Evolutionary conservation across 2,888 invertebrate genomes (phyloP), one percentile per base, ranked within the genome.

Genomic region (Standfussiana lucernea): DNA sequence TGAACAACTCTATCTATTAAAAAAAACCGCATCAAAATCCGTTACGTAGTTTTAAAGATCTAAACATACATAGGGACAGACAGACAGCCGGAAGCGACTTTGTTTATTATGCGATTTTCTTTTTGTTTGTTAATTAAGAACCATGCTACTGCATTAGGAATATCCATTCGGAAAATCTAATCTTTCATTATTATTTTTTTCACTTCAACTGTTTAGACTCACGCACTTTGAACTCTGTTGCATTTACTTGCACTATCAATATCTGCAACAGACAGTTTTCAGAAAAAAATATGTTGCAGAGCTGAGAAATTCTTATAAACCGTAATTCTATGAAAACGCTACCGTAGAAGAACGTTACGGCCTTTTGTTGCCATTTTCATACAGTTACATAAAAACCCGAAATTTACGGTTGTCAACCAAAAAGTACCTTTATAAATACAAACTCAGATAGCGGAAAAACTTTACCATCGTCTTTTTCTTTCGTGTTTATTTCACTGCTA

Each of bases 401-500:
- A 1, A 18, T 32, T 59, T 32, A 32, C 59, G 4, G 18, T 59
- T 59, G 10, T 18, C 10, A 59, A 10, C 4, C 8, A 32, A 32
- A 59, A 59, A 56, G 15, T 28, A 56, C 28, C 28, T 28, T 56
- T 56, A 28, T 15, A 56, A 53, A 61, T 32, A 35, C 32, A 61
- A 35, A 35, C 35, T 35, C 61, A 35, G 21, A 35, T 35, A 61
- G 61, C 35, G 10, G 10, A 35, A 28, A 64, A 64, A 40, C 40
- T 40, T 64, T 40, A 40, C 62, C 15, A 64, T 40, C 37, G 62
- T 10, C 18, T 42, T 10, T 65, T 8, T 21, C 18, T 35, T 56
- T 35, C 47, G 56, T 50, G 65, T 66, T 80, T 53, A 72, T 35
- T 64, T 32, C 40, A 2, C 53, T 40, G 45, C 53, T 56, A 40